Evolutionary conservation across 2,113 vertebrate genomes (phyloP).

Genomic region (Halcyon senegalensis): DNA sequence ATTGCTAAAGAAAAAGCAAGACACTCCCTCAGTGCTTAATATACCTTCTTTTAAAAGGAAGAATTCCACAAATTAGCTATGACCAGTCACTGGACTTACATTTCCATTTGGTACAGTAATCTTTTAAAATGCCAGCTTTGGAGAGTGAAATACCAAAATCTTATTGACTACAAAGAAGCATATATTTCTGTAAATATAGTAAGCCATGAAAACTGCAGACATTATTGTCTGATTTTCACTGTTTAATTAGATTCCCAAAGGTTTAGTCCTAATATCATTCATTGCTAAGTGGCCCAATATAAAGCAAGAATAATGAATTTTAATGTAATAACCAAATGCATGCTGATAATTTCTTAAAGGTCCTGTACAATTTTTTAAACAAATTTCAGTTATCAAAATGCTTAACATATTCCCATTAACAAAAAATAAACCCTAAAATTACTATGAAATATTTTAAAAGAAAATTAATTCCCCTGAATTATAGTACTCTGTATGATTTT

Average conservation of each 20-base stretch:
- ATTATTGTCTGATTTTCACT: background rate
- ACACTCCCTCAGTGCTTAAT: background rate
- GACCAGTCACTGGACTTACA: background rate
- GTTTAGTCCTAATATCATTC: background rate
- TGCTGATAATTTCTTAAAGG: constrained; percentile 34
- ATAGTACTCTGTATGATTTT: background rate
- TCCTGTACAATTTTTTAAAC: background rate
- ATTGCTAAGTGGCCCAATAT: constrained; percentile 13
- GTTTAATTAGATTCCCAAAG: constrained; percentile 11
- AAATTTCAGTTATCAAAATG: constrained; percentile 21
- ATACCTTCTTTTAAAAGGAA: background rate
- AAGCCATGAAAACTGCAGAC: constrained; percentile 29
- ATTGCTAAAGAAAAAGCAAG: background rate
- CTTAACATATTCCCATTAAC: background rate
- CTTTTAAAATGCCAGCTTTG: background rate
- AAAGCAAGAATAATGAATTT: constrained; percentile 54
- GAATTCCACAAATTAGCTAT: background rate
- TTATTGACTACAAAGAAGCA: background rate
- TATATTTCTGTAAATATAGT: background rate
- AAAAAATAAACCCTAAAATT: background rate
- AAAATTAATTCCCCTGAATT: background rate
- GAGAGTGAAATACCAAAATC: background rate
- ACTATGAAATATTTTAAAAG: background rate
- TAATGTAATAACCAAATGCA: constrained; percentile 39
- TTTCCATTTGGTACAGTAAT: background rate